phyloP scores from a whole-genome alignment of 23 tunicate genomes.

The Corella eumyota region DNA sequence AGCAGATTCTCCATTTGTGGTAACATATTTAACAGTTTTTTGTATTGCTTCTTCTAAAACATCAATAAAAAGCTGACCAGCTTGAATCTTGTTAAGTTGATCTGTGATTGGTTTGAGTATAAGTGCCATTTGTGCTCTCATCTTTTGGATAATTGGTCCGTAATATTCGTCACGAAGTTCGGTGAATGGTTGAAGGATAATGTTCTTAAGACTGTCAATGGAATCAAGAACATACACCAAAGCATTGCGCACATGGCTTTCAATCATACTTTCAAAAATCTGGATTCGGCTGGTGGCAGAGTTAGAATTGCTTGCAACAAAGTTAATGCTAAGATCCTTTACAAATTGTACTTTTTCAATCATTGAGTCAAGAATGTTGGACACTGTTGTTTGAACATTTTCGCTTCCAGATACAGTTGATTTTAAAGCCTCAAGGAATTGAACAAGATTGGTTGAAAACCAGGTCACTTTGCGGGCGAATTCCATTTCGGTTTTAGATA shows the following conservation, averaged over 20 bases:
- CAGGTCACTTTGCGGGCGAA: conserved; percentile 41
- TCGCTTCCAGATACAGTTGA: conserved; percentile 34
- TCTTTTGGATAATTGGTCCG: conserved; percentile 4
- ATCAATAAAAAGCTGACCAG: conserved; percentile 58
- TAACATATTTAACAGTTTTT: conserved; percentile 27
- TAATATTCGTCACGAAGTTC: conserved; percentile 37
- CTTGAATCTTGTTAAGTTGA: conserved; percentile 24
- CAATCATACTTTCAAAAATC: conserved; percentile 1
- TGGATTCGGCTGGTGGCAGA: conserved; percentile 7
- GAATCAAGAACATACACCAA: not conserved
- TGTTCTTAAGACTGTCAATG: conserved; percentile 3
- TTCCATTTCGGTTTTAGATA: conserved; percentile 21
- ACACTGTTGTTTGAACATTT: conserved; percentile 1
- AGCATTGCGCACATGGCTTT: conserved; percentile 11
- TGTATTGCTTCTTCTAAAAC: conserved; percentile 56
- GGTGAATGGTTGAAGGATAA: conserved; percentile 33
- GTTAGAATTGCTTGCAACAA: conserved; percentile 8
- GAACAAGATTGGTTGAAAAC: conserved; percentile 31
- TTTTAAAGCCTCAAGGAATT: conserved; percentile 21
- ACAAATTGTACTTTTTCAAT: conserved; percentile 12
- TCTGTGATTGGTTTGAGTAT: conserved; percentile 18
- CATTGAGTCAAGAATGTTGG: conserved; percentile 2
- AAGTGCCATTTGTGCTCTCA: conserved; percentile 4
- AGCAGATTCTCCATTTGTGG: conserved; percentile 40
- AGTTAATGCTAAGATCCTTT: not conserved